Base-by-base conservation (phyloP, 2,797 vertebrate genomes). In the Glossophaga mutica region DNA sequence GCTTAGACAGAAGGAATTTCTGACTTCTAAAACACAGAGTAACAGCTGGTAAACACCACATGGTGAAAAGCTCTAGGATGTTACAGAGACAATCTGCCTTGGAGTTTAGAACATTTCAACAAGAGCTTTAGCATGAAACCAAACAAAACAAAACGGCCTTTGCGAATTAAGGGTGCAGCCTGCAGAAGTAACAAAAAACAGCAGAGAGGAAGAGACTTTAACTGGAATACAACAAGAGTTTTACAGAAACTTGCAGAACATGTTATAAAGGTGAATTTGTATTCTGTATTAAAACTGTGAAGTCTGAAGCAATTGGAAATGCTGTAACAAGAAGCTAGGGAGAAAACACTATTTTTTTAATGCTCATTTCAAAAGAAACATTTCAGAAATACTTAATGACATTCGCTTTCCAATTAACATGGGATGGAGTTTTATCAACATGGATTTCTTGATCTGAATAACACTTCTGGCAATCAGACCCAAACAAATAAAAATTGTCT, bases 1-100 rank as follows among this genome's bases (percentile, higher is more conserved):
- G 94, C 87, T 90, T 76, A 91, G 84, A 97, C 62, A 97, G 70
- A 95, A 97, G 82, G 96, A 95, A 93, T 96, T 89, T 96, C 74
- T 59, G 90, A 95, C 91, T 94, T 97, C 91, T 65, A 91, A 94
- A 94, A 18, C 70, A 81, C 55, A 88, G 94, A 57, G 50, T 57
- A 94, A 96, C 62, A 91, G 95, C 93, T 76, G 93, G 94, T 67
- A 76, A 96, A 97, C 83, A 62, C 78, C 92, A 97, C 96, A 77
- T 2, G 78, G 74, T 91, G 87, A 87, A 91, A 94, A 94, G 81
- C 89, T 90, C 78, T 52, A 85, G 91, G 82, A 84, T 90, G 78
- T 96, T 73, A 96, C 96, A 95, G 82, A 97, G 94, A 95, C 0
- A 2, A 93, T 96, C 87, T 95, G 55, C 46, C 94, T n/a, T 52